A percentile compares a stretch with the other conserved stretches of the same genome.
Evolutionary conservation across 2,113 vertebrate species (phyloP).

Genomic region (Apeltes quadracus): DNA sequence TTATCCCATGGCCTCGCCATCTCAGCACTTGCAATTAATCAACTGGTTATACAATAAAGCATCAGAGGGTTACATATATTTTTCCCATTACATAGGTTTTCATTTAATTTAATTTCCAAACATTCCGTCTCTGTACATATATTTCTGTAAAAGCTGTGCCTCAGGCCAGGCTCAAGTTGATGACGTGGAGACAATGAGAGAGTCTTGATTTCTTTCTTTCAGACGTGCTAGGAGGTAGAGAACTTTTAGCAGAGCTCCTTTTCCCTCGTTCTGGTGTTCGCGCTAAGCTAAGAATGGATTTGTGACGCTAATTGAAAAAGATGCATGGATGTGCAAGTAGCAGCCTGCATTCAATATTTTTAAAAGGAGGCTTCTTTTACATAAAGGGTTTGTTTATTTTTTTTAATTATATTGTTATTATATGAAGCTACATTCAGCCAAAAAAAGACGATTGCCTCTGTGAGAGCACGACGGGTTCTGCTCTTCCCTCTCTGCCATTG

Average conservation of each 20-base stretch:
- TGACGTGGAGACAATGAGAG: constrained; percentile 22
- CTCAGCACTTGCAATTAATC: too few relatives aligned
- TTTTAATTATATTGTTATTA: too few relatives aligned
- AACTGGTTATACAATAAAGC: too few relatives aligned
- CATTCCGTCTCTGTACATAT: too few relatives aligned
- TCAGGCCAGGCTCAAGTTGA: neutral
- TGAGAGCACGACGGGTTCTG: constrained; percentile 30
- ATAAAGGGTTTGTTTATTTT: constrained; percentile 21
- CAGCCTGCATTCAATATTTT: neutral
- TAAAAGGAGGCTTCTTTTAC: constrained; percentile 27
- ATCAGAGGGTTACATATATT: too few relatives aligned
- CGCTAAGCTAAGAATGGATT: too few relatives aligned
- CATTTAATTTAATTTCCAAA: neutral
- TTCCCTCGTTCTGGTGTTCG: too few relatives aligned
- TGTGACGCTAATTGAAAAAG: neutral
- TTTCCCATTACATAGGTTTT: too few relatives aligned
- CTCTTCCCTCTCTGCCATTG: constrained; percentile 19
- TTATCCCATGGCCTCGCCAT: too few relatives aligned
- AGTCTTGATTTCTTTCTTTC: constrained; percentile 22
- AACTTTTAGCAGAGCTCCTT: neutral
- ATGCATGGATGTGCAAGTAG: neutral
- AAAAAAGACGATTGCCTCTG: constrained; percentile 42
- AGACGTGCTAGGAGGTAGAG: neutral
- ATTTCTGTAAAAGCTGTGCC: constrained; percentile 29
- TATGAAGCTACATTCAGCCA: constrained; percentile 26